Evolutionary conservation across 1,140 invertebrate genomes (phyloP).

Genomic region (Drosophila fuyamai): DNA sequence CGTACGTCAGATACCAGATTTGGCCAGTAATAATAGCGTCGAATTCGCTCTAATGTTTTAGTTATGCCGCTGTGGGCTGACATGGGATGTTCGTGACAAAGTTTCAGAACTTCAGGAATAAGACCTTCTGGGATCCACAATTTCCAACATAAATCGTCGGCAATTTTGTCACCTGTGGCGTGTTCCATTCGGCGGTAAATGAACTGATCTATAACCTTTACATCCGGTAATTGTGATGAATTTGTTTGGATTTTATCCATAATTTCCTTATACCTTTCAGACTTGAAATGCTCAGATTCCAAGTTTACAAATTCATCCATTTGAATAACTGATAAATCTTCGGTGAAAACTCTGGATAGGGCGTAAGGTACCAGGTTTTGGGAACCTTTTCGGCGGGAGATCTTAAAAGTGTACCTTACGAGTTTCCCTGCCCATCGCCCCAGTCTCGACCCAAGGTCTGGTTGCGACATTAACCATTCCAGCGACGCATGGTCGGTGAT

Average conservation of each 20-base stretch:
- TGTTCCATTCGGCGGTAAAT: conserved; percentile 9
- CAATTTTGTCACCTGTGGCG: background rate
- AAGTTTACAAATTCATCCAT: background rate
- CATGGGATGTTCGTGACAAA: background rate
- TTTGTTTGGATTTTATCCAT: background rate
- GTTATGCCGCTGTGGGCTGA: conserved; percentile 7
- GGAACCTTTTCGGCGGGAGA: background rate
- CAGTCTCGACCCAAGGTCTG: conserved; percentile 3
- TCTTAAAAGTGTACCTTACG: background rate
- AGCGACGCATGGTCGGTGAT: background rate
- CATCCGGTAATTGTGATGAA: background rate
- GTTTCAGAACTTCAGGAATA: background rate
- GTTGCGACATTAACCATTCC: background rate
- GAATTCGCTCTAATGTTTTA: conserved; percentile 3
- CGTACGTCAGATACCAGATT: background rate
- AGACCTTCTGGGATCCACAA: conserved; percentile 1
- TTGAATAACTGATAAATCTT: conserved; percentile 1
- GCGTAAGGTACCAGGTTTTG: conserved; percentile 3
- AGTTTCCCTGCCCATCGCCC: conserved; percentile 6
- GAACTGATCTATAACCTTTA: conserved; percentile 2
- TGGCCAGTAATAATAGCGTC: conserved; percentile 6
- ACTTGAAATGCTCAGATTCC: too few relatives aligned
- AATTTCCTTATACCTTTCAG: background rate
- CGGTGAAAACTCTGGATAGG: conserved; percentile 1
- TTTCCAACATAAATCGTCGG: conserved; percentile 1